These are phyloP conservation scores for Cynocephalus volans DNA, from an alignment of 2,113 vertebrate genomes.

Conservation along the genomic window DNA sequence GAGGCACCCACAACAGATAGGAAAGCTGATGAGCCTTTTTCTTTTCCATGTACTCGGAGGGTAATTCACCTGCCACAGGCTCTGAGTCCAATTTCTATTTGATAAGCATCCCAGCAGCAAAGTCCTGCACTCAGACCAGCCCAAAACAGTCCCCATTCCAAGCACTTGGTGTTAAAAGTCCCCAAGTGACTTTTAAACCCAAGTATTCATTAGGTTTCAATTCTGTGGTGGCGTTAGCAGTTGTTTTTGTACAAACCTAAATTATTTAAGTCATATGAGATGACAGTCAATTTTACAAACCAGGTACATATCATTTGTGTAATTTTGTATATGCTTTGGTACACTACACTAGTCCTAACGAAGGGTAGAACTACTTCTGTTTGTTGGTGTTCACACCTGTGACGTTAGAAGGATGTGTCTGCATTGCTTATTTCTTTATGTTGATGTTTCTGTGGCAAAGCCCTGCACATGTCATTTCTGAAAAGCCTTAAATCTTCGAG, in stretches of 20 bases:
- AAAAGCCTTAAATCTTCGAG: conserved; percentile 95
- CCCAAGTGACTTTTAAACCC: conserved; percentile 84
- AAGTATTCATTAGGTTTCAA: conserved; percentile 85
- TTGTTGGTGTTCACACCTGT: conserved; percentile 86
- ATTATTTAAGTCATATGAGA: conserved; percentile 83
- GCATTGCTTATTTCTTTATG: conserved; percentile 86
- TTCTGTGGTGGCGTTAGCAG: conserved; percentile 85
- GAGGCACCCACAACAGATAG: conserved; percentile 48
- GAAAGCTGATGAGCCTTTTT: conserved; percentile 87
- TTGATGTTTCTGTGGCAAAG: conserved; percentile 89
- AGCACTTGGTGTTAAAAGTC: conserved; percentile 89
- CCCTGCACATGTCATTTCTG: conserved; percentile 89
- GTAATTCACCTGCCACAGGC: conserved; percentile 81
- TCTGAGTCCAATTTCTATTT: conserved; percentile 76
- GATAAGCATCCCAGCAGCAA: conserved; percentile 83
- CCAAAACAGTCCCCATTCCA: conserved; percentile 86
- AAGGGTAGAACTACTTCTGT: conserved; percentile 85
- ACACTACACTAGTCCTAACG: conserved; percentile 82
- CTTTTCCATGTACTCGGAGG: conserved; percentile 20
- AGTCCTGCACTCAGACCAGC: conserved; percentile 87
- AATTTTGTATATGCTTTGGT: conserved; percentile 84
- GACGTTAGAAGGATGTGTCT: conserved; percentile 82
- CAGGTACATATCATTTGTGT: conserved; percentile 85
- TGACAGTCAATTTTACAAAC: conserved; percentile 85
- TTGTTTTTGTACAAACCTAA: conserved; percentile 76